Evolutionary conservation across 2,888 invertebrate genomes (phyloP), one percentile per base, ranked within the genome.

Genomic region (Oscheius myriophilus): DNA sequence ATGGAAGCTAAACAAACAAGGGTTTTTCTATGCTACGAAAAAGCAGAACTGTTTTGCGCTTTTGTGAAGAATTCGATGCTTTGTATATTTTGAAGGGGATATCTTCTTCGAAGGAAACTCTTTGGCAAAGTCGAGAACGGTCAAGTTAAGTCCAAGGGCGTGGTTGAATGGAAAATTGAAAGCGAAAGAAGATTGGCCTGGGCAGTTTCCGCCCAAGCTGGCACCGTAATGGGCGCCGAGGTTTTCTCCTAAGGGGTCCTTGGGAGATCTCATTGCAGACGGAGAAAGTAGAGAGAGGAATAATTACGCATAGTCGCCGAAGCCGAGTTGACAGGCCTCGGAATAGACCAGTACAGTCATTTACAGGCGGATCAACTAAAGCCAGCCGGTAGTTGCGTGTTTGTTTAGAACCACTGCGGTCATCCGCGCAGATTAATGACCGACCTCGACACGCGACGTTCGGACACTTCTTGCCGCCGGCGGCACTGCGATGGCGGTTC

Each of bases 341-440:
- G 45, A 18, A 49, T 26, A 39, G 61, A 26, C 61, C 46, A 46
- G 61, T 49, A 33, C 33, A 49, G 61, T 61, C 61, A 61, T 61
- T 61, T 61, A 61, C 61, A 61, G 61, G n/a, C 61, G 49, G 61
- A 61, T 61, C 61, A 61, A 61, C 61, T 46, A 61, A 61, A 61
- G 46, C 61, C 61, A 21, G 42, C 49, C 49, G 49, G 46, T 49
- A 61, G 61, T 61, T 61, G 61, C 46, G 46, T 61, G 61, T 61
- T 61, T 61, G 61, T 61, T 61, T 61, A 61, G 61, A 61, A 26
- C 23, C 53, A 18, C 23, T 26, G 26, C 18, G 53, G 26, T 9
- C 53, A 54, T 54, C 53, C 49, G 59, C 61, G 49, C 61, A 33
- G 61, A 46, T 49, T 61, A 61, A 61, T 61, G 61, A 61, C 61